Evolutionary conservation across 2,888 invertebrate species (phyloP), one percentile per base, ranked within the genome.

Genomic region (Heliconius ethilla): DNA sequence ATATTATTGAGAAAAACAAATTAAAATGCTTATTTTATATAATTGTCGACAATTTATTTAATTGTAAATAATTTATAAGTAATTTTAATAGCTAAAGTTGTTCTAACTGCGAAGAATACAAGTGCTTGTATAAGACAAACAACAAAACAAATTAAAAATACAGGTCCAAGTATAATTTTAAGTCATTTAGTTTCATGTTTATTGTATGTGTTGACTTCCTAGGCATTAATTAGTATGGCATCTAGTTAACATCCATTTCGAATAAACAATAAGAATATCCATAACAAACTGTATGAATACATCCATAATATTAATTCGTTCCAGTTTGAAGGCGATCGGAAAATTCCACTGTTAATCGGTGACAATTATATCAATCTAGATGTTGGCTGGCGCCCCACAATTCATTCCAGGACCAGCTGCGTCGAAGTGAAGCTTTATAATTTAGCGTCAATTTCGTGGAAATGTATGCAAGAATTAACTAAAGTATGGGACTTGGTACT

Each of bases 331-430:
- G 83, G 77, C 86, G 84, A 84, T 86, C 85, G 92, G 91, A 92
- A 92, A 89, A 90, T 92, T 92, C 92, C 92, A 83, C 85, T 85
- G 82, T 84, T 86, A 88, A 89, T 90, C 87, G 83, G 81, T 84
- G 86, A 84, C 90, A 90, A 92, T 92, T 90, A 91, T 83, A 84
- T 86, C 90, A 89, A 91, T 92, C 87, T 88, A 91, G 85, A 77
- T 84, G 83, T 82, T 80, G 59, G 45, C 82, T 84, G 85, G 84
- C 85, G 86, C 82, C 82, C 80, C 78, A 78, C 82, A 29, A 65
- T 40, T 63, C 40, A 63, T 40, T 40, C 22, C 74, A 74, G 63
- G 27, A 45, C 40, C 27, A 40, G 11, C 74, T 62, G 65, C 37
- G 33, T 4, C 15, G 65, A 13, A 1, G 25, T 15, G 25, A 69